phyloP scores from a whole-genome alignment of 2,113 vertebrate genomes.

The Oenanthe oenanthe region DNA sequence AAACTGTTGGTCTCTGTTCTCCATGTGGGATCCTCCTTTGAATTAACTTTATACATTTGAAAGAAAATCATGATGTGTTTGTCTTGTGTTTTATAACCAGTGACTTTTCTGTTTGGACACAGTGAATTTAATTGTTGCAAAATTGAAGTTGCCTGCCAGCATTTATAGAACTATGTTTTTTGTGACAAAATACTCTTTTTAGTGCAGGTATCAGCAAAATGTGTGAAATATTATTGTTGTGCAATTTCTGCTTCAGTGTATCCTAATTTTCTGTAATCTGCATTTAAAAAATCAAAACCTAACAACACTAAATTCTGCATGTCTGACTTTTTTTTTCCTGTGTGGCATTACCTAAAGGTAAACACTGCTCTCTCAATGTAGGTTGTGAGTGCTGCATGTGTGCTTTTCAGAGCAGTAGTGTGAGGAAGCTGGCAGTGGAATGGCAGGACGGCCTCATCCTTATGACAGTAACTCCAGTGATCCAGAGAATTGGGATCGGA shows the following conservation, averaged over 20 bases:
- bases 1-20: not conserved
- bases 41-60: not conserved
- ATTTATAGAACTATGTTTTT: not conserved
- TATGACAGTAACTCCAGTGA: slow-evolving; percentile 96
- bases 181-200: not conserved
- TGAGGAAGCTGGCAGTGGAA: slow-evolving; percentile 87
- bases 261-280: not conserved
- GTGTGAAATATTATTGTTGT: not conserved
- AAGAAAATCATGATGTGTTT: not conserved
- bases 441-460: slow-evolving; percentile 90
- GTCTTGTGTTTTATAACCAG: slow-evolving; percentile 5
- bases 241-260: not conserved
- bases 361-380: slow-evolving; percentile 80
- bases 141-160: not conserved
- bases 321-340: slow-evolving; percentile 17
- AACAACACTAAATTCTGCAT: slow-evolving; percentile 60
- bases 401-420: slow-evolving; percentile 82
- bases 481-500: slow-evolving; percentile 90
- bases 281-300: slow-evolving; percentile 14
- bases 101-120: not conserved
- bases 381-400: slow-evolving; percentile 84
- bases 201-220: not conserved
- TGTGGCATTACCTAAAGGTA: slow-evolving; percentile 74
- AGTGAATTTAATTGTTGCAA: not conserved
- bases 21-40: not conserved